phyloP scores from a whole-genome alignment of 2,888 invertebrate genomes.

The Lottia gigantea region DNA sequence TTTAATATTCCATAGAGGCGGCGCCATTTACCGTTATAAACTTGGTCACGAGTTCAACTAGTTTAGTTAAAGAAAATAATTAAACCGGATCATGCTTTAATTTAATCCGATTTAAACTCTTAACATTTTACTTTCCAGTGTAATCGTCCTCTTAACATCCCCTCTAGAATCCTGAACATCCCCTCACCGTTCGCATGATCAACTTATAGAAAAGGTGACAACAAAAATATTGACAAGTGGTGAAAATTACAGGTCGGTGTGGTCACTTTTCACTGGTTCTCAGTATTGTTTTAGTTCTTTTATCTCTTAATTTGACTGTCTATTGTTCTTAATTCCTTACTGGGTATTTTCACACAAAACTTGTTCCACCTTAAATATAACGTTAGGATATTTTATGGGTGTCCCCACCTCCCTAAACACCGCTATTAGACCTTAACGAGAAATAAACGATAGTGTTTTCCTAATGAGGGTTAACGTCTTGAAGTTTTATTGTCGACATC shows the following conservation, averaged over 20 bases:
- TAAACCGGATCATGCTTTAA: no score
- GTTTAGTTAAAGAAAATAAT: no score
- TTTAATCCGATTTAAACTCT: no score
- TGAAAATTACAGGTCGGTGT: conserved; percentile 1
- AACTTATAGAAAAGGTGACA: neutral
- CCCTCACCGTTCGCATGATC: neutral
- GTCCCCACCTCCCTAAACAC: neutral
- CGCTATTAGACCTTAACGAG: conserved; percentile 4
- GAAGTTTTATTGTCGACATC: neutral
- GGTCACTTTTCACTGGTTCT: neutral
- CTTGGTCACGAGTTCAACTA: no score
- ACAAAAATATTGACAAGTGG: neutral
- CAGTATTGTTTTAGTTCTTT: neutral
- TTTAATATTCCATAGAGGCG: no score
- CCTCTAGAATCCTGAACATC: no score
- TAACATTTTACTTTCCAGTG: no score
- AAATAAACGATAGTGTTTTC: conserved; percentile 1
- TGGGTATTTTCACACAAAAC: conserved; percentile 4
- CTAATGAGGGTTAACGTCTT: conserved; percentile 3
- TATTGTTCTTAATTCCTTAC: neutral
- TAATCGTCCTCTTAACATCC: no score
- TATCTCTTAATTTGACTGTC: neutral
- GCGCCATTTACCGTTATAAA: no score
- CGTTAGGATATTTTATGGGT: neutral
- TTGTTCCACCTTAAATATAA: neutral